Evolutionary conservation across 2,113 vertebrate genomes (phyloP).

Genomic region (Numida meleagris): DNA sequence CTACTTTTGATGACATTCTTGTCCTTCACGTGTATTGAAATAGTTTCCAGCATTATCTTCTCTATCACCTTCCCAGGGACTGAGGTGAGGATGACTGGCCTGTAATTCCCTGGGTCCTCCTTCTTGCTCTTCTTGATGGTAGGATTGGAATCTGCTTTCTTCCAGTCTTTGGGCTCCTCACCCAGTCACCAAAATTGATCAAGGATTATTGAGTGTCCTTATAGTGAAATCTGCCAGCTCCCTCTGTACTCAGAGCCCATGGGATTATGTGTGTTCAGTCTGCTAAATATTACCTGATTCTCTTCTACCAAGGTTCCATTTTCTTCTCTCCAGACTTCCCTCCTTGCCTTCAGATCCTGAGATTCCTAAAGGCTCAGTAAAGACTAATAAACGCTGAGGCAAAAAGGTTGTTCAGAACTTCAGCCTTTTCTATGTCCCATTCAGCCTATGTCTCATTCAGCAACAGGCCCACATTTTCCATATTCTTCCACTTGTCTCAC

Average conservation of each 20-base stretch:
- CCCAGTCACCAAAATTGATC: too few species aligned
- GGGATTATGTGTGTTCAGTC: neutral
- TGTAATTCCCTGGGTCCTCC: too few species aligned
- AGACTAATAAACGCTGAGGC: neutral
- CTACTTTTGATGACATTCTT: neutral
- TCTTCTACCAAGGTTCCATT: neutral
- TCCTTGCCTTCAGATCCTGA: fast-evolving
- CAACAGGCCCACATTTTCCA: neutral
- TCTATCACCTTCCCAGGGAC: neutral
- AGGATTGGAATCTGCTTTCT: too few species aligned
- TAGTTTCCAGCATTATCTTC: neutral
- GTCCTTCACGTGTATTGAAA: neutral
- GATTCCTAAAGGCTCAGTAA: neutral
- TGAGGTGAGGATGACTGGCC: too few species aligned
- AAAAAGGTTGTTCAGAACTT: neutral
- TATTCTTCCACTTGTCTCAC: neutral
- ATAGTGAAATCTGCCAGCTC: too few species aligned
- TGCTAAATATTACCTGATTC: neutral
- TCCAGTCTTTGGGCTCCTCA: too few species aligned
- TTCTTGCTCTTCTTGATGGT: too few species aligned
- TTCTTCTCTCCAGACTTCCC: neutral
- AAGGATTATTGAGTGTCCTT: too few species aligned
- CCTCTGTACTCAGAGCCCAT: too few species aligned
- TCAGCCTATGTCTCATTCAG: neutral
- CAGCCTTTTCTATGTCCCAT: neutral